Evolutionary conservation across 2,113 vertebrate species (phyloP).

Genomic region (Scatophagus argus): DNA sequence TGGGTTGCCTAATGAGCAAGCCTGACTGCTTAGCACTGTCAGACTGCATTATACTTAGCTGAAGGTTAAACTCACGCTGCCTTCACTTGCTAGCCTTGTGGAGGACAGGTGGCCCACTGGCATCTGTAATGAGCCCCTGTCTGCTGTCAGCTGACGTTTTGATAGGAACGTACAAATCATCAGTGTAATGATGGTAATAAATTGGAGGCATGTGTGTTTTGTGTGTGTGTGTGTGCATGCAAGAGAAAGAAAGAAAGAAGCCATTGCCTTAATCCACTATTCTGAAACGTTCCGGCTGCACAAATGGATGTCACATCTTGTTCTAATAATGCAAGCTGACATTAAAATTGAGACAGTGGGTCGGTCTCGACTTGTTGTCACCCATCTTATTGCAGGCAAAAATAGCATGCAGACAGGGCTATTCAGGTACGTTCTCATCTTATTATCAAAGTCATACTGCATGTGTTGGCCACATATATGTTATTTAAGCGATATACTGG

Average conservation of each 20-base stretch:
- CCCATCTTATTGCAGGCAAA: background rate
- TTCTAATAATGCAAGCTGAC: slow-evolving; percentile 5
- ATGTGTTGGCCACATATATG: background rate
- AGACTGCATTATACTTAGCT: slow-evolving; percentile 65
- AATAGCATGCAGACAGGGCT: slow-evolving; percentile 13
- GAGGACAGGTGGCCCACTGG: slow-evolving; percentile 64
- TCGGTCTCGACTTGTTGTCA: slow-evolving; percentile 24
- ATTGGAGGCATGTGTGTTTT: no score
- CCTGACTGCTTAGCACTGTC: slow-evolving; percentile 67
- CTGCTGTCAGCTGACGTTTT: slow-evolving; percentile 44
- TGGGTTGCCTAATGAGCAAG: slow-evolving; percentile 70
- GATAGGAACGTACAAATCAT: slow-evolving; percentile 36
- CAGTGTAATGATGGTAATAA: slow-evolving; percentile 28
- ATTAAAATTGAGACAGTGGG: slow-evolving; percentile 24
- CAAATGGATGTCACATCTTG: background rate
- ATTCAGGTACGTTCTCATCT: background rate
- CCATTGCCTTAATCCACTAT: background rate
- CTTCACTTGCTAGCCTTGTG: slow-evolving; percentile 39
- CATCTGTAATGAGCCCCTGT: slow-evolving; percentile 34
- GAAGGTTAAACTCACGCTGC: slow-evolving; percentile 56
- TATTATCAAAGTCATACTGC: slow-evolving; percentile 49
- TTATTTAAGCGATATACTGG: slow-evolving; percentile 25
- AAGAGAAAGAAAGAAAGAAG: background rate
- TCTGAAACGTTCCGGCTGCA: slow-evolving; percentile 7
- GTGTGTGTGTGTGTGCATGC: background rate